Conservation (phyloP, 2,797 vertebrate species). For the Champsocephalus gunnari region DNA sequence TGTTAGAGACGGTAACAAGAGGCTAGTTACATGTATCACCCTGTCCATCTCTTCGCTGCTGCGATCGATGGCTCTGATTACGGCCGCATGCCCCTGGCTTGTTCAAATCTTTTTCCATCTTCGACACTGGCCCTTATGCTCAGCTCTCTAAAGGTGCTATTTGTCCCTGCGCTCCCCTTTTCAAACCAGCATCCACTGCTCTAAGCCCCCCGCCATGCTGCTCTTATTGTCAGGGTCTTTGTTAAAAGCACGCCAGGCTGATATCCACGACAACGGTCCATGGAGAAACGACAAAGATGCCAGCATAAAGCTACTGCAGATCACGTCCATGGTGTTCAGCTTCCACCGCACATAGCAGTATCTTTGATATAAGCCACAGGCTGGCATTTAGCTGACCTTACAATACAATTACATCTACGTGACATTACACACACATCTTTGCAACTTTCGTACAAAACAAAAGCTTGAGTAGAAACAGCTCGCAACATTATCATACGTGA, state of each 20-base stretch:
- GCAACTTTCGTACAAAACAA: slow-evolving; percentile 47
- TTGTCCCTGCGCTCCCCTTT: slow-evolving; percentile 36
- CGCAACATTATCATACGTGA: slow-evolving; percentile 62
- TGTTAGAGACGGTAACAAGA: slow-evolving; percentile 35
- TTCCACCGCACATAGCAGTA: background rate
- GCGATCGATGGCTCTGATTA: slow-evolving; percentile 71
- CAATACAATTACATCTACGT: slow-evolving; percentile 31
- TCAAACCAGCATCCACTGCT: slow-evolving; percentile 48
- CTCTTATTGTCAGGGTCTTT: slow-evolving; percentile 45
- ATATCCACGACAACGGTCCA: background rate
- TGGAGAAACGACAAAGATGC: slow-evolving; percentile 9
- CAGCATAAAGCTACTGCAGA: slow-evolving; percentile 5
- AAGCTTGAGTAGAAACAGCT: slow-evolving; percentile 50
- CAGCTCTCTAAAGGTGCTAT: slow-evolving; percentile 20
- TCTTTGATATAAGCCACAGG: slow-evolving; percentile 33
- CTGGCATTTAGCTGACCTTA: slow-evolving; percentile 18
- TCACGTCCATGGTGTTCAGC: slow-evolving; percentile 33
- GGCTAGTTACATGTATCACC: slow-evolving; percentile 67
- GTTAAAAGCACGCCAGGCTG: slow-evolving; percentile 13
- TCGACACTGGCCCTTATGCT: slow-evolving; percentile 42
- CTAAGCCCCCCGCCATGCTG: slow-evolving; percentile 54
- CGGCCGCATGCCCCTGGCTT: slow-evolving; percentile 50
- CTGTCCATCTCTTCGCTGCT: slow-evolving; percentile 43
- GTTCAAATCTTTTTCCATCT: slow-evolving; percentile 68
- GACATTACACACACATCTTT: slow-evolving; percentile 23